Evolutionary conservation across 2,113 vertebrate genomes (phyloP).

Genomic region (Boleophthalmus pectinirostris): DNA sequence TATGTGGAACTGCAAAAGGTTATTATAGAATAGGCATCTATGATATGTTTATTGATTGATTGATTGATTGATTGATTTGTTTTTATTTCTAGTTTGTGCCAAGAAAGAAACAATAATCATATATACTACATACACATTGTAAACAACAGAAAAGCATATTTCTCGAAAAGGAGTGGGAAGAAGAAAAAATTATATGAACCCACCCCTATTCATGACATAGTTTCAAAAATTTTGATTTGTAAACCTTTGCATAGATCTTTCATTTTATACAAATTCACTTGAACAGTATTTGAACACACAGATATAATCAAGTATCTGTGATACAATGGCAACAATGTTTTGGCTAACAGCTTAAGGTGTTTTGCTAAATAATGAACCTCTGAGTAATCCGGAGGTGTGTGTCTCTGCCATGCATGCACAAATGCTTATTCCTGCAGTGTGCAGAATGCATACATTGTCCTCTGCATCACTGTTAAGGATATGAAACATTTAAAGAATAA

Average conservation of each 20-base stretch:
- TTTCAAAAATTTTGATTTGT: not conserved
- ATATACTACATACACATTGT: too few relatives aligned
- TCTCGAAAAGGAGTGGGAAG: too few relatives aligned
- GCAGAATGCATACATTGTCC: constrained; percentile 34
- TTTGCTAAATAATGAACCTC: constrained; percentile 13
- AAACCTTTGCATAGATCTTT: not conserved
- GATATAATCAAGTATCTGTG: not conserved
- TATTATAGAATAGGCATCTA: not conserved
- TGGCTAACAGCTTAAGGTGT: constrained; percentile 9
- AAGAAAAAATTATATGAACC: too few relatives aligned
- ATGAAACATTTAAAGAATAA: not conserved
- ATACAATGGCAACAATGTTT: constrained; percentile 5
- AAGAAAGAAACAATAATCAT: too few relatives aligned
- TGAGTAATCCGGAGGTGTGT: constrained; percentile 43
- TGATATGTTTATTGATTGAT: too few relatives aligned
- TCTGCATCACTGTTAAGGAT: constrained; percentile 13
- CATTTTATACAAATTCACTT: not conserved
- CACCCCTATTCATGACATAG: too few relatives aligned
- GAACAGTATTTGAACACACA: not conserved
- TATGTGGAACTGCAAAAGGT: not conserved
- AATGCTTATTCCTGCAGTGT: constrained; percentile 22
- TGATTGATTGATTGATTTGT: too few relatives aligned
- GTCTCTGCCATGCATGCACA: constrained; percentile 35
- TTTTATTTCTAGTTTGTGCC: too few relatives aligned
- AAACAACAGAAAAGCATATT: too few relatives aligned